Evolutionary conservation across 2,888 invertebrate genomes (phyloP).

Genomic region (Heterodera filipjevi): DNA sequence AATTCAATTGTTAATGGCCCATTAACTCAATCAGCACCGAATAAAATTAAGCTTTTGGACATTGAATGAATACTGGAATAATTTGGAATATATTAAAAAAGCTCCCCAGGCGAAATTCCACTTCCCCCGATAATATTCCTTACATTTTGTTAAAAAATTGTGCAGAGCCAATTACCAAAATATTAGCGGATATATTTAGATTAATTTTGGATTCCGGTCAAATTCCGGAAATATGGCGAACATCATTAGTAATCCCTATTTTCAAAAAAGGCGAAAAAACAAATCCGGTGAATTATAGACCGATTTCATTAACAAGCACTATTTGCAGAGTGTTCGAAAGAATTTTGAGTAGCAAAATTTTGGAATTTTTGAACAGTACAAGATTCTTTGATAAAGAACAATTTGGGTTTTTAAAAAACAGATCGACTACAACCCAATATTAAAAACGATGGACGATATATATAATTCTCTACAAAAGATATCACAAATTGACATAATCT

Average conservation of each 20-base stretch:
- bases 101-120: too few relatives aligned
- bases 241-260: too few relatives aligned
- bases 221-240: constrained; percentile 8
- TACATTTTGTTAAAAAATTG: too few relatives aligned
- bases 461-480: constrained; percentile 1
- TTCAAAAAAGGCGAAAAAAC: constrained; percentile 12
- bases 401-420: constrained; percentile 29
- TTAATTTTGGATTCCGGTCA: too few relatives aligned
- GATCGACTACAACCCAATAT: constrained; percentile 29
- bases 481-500: constrained; percentile 14
- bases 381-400: constrained; percentile 13
- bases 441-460: constrained; percentile 16
- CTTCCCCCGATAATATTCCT: too few relatives aligned
- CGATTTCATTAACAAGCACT: not conserved
- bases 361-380: constrained; percentile 7
- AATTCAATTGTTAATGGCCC: too few relatives aligned
- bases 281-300: constrained; percentile 8
- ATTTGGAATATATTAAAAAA: too few relatives aligned
- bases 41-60: too few relatives aligned
- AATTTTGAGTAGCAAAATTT: constrained; percentile 1
- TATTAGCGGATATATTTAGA: too few relatives aligned
- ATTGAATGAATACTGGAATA: too few relatives aligned
- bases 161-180: too few relatives aligned
- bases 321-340: constrained; percentile 1
- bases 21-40: too few relatives aligned